phyloP scores from a whole-genome alignment of 1,140 invertebrate species.

The Hylaeus volcanicus region DNA sequence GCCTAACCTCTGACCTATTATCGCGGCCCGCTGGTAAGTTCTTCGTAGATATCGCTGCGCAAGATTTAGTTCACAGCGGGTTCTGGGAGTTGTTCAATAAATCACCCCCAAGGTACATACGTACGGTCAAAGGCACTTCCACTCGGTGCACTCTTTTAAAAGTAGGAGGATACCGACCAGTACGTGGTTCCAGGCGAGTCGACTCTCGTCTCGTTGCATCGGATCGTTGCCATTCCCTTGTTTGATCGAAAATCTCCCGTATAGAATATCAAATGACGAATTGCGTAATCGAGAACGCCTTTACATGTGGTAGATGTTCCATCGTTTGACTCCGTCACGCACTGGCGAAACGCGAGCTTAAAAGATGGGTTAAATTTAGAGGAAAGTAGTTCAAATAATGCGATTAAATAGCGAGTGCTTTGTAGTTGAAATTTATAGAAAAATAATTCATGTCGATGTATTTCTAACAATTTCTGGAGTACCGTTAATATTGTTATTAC shows the following conservation, averaged over 20 bases:
- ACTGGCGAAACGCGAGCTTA: not conserved
- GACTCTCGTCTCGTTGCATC: not conserved
- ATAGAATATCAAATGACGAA: conserved; percentile 1
- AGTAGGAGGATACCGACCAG: conserved; percentile 7
- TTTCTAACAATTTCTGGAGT: no score
- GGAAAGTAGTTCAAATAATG: no score
- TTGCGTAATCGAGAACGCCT: conserved; percentile 12
- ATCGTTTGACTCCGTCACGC: not conserved
- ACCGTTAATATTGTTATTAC: no score
- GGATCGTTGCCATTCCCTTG: not conserved
- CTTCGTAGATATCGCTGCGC: conserved; percentile 59
- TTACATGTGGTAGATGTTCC: not conserved
- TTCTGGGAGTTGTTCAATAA: conserved; percentile 49
- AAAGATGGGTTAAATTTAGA: no score
- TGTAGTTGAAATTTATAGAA: no score
- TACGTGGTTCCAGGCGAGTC: not conserved
- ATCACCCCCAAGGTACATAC: conserved; percentile 29
- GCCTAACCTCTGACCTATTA: conserved; percentile 67
- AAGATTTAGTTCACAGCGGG: conserved; percentile 46
- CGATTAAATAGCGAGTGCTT: no score
- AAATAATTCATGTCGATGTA: no score
- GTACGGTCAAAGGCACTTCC: conserved; percentile 39
- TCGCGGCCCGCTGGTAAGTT: conserved; percentile 48
- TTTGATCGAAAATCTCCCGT: conserved; percentile 2
- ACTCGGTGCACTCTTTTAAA: conserved; percentile 19